Evolutionary conservation across 2,797 vertebrate species (phyloP).

Genomic region (Rhynchotus rufescens): DNA sequence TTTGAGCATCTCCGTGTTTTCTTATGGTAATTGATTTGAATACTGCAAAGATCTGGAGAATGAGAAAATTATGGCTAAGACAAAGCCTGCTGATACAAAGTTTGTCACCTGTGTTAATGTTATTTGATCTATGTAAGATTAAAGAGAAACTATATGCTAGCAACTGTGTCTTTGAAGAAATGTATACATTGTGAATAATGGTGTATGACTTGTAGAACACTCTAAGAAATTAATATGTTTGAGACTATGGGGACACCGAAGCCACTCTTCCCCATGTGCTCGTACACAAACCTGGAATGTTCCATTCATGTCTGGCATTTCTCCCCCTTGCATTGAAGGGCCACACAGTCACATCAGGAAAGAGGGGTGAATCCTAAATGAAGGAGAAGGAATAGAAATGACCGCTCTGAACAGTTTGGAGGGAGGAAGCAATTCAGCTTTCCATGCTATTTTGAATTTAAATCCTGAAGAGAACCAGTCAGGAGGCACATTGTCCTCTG

Average conservation of each 20-base stretch:
- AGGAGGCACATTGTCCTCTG: neutral
- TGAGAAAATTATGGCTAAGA: neutral
- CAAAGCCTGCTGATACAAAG: neutral
- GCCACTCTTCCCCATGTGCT: neutral
- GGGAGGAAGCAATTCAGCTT: neutral
- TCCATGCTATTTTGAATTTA: neutral
- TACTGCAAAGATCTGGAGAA: neutral
- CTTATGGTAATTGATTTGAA: neutral
- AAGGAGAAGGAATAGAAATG: neutral
- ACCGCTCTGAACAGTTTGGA: neutral
- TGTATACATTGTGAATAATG: neutral
- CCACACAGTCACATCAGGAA: neutral
- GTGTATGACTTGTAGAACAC: neutral
- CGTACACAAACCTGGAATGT: neutral
- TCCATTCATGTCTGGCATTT: neutral
- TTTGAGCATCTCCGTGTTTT: neutral
- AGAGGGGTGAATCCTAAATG: neutral
- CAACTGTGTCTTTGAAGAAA: neutral
- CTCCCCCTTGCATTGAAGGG: neutral
- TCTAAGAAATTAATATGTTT: neutral
- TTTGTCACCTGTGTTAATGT: neutral
- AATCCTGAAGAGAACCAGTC: neutral
- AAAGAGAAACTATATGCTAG: neutral
- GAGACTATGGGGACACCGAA: neutral
- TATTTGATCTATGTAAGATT: neutral